Evolutionary conservation across 2,888 invertebrate species (phyloP).

Genomic region (Bimastos eiseni): DNA sequence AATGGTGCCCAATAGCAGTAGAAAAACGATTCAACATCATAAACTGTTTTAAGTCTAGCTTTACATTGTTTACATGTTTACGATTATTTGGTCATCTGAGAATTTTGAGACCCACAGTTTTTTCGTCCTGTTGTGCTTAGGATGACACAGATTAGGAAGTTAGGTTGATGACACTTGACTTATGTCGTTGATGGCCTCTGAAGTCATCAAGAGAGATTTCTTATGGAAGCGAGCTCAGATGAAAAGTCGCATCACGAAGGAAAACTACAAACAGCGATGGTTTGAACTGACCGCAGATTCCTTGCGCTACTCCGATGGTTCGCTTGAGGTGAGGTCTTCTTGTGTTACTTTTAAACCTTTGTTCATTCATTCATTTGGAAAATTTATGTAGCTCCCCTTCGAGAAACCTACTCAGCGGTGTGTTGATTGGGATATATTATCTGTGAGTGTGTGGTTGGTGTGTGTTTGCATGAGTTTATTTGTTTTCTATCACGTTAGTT

Average conservation of each 20-base stretch:
- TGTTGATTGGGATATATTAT: too few relatives aligned
- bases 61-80: too few relatives aligned
- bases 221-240: slow-evolving; percentile 40
- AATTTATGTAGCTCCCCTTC: too few relatives aligned
- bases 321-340: slow-evolving; percentile 25
- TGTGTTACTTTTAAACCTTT: neutral
- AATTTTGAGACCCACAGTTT: neutral
- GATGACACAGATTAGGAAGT: neutral
- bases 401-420: too few relatives aligned
- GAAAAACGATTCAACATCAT: too few relatives aligned
- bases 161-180: neutral
- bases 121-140: neutral
- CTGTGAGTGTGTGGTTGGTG: too few relatives aligned
- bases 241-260: slow-evolving; percentile 40
- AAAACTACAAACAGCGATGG: slow-evolving; percentile 42
- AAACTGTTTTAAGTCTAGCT: too few relatives aligned
- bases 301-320: slow-evolving; percentile 36
- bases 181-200: neutral
- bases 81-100: neutral
- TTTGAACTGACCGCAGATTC: slow-evolving; percentile 38
- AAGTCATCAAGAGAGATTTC: slow-evolving; percentile 46
- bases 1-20: too few relatives aligned
- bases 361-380: neutral
- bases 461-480: neutral
- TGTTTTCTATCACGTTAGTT: neutral